Evolutionary conservation across 2,888 invertebrate genomes (phyloP), one percentile per base, ranked within the genome.

Genomic region (Nemotelus nigrinus): DNA sequence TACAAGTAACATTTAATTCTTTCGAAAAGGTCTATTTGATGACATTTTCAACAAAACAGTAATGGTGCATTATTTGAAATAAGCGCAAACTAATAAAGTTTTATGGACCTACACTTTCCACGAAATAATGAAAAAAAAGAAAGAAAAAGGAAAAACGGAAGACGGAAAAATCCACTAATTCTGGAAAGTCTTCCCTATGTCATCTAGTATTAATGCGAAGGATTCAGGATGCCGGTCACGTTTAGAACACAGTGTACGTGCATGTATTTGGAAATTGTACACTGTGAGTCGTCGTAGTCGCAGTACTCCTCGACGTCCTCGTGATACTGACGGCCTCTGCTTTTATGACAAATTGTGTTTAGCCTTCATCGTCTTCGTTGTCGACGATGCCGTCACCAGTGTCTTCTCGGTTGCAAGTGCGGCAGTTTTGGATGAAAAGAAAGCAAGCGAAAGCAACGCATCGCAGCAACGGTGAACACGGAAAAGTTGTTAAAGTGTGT

Each of bases 341-440:
- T 79, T 79, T 79, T 79, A 79, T 79, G 79, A 79, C 78, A 79
- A 79, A 79, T 79, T 79, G 78, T 79, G 72, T 78, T 79, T 75
- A 78, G 70, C 67, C 75, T 65, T 70, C 60, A 55, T 67, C 55
- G 43, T 57, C 58, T 43, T 65, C 45, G 60, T 10, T 63, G 7
- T 8, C 10, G 43, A 39, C 41, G 43, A 3, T 63, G 43, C 63
- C 63, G 10, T 41, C 50, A 43, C 1, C 57, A 57, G 10, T 2
- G 10, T 63, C 41, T 63, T 63, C 63, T 43, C 4, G 5, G 10
- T 10, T 25, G 10, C 25, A 3, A 3, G 4, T 57, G 63, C 6
- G 4, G 63, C 5, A 43, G 43, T 63, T 43, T 63, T 43, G 41
- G 25, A 57, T 3, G 25, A 43, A 10, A 39, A 10, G 63, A 4